Conservation (phyloP, 2,113 vertebrate species). For the Kryptolebias marmoratus region DNA sequence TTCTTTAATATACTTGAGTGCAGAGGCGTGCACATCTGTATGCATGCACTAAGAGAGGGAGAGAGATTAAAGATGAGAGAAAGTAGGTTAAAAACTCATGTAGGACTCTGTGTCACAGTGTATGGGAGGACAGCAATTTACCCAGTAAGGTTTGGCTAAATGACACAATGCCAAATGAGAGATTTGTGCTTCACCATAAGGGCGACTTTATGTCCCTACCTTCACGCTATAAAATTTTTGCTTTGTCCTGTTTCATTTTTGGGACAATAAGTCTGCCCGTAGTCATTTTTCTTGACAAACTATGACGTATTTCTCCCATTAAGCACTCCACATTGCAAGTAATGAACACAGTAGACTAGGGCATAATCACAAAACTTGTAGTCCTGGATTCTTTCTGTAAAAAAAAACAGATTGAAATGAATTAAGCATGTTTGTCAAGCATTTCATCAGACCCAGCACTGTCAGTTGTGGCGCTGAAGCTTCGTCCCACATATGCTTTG, state of each 20-base stretch:
- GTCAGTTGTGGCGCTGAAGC: conserved; percentile 5
- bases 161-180: conserved; percentile 22
- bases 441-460: background rate
- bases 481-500: conserved; percentile 4
- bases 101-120: conserved; percentile 56
- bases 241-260: background rate
- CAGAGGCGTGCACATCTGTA: conserved; percentile 38
- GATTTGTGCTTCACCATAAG: background rate
- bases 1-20: conserved; percentile 69
- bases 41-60: conserved; percentile 26
- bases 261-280: background rate
- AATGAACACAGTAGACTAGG: background rate
- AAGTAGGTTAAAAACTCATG: conserved; percentile 67
- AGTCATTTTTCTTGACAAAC: background rate
- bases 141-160: conserved; percentile 26
- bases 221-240: background rate
- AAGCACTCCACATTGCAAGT: background rate
- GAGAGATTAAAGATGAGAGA: conserved; percentile 57
- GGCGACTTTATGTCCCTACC: background rate
- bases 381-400: background rate
- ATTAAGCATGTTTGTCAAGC: background rate
- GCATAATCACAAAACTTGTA: background rate
- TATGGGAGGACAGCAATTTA: conserved; percentile 35
- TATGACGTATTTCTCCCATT: background rate
- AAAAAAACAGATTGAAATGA: conserved; percentile 3